Evolutionary conservation across 1,140 invertebrate genomes (phyloP).

Genomic region (Penaeus indicus): DNA sequence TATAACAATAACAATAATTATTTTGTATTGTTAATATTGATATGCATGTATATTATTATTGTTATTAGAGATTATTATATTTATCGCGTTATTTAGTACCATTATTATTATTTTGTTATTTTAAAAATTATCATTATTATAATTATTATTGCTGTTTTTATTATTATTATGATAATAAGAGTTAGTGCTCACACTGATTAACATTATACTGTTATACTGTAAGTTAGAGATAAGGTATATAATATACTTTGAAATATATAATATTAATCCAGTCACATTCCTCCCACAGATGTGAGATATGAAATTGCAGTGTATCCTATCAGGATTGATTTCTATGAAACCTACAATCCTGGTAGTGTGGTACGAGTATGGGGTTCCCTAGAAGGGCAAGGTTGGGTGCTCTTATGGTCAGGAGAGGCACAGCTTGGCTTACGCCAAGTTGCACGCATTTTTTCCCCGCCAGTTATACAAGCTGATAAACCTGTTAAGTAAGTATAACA

Average conservation of each 20-base stretch:
- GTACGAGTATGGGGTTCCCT: constrained; percentile 70
- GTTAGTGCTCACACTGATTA: too few species aligned
- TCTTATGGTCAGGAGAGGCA: constrained; percentile 69
- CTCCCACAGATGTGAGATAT: constrained; percentile 70
- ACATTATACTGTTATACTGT: too few species aligned
- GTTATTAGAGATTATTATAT: too few species aligned
- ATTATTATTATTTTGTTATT: too few species aligned
- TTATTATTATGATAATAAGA: too few species aligned
- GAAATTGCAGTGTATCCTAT: constrained; percentile 69
- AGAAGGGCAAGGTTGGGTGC: constrained; percentile 68
- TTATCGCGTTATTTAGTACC: too few species aligned
- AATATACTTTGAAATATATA: neutral
- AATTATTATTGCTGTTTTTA: too few species aligned
- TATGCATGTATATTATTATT: too few species aligned
- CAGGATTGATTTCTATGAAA: constrained; percentile 71
- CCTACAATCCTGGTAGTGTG: constrained; percentile 72
- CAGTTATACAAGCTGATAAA: constrained; percentile 29
- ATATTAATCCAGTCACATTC: neutral
- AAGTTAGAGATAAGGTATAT: too few species aligned
- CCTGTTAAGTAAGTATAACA: constrained; percentile 36
- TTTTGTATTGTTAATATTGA: too few species aligned
- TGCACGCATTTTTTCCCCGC: constrained; percentile 51
- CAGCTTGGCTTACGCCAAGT: constrained; percentile 45
- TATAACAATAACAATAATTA: too few species aligned
- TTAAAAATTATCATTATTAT: too few species aligned